A percentile compares a stretch with the other conserved stretches of the same genome.
phyloP scores from a whole-genome alignment of 2,888 invertebrate genomes.

The Gymnocheta viridis region DNA sequence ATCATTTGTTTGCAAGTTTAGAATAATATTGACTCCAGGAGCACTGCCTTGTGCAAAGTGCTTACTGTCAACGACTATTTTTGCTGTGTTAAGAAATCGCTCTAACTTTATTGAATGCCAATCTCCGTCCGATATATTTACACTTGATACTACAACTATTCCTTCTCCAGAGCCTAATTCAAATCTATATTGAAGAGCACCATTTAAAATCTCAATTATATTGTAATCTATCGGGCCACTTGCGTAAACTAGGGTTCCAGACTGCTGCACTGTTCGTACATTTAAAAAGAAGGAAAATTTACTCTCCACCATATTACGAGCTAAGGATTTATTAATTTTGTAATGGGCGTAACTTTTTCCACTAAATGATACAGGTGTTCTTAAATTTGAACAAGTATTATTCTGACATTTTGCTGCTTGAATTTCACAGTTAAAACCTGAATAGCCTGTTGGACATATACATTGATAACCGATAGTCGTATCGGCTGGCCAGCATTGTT shows the following conservation, averaged over 20 bases:
- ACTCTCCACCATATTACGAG: slow-evolving; percentile 89
- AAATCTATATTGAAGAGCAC: slow-evolving; percentile 93
- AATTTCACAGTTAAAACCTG: slow-evolving; percentile 86
- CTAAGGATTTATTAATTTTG: slow-evolving; percentile 85
- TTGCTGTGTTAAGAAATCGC: slow-evolving; percentile 90
- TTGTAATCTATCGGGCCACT: slow-evolving; percentile 95
- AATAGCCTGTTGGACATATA: slow-evolving; percentile 89
- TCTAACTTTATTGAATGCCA: slow-evolving; percentile 93
- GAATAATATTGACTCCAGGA: slow-evolving; percentile 90
- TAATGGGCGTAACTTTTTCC: slow-evolving; percentile 92
- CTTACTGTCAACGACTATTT: slow-evolving; percentile 89
- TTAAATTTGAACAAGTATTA: slow-evolving; percentile 87
- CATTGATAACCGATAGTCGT: slow-evolving; percentile 89
- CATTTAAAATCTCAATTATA: slow-evolving; percentile 92
- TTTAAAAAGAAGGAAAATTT: slow-evolving; percentile 90
- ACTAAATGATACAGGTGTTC: slow-evolving; percentile 89
- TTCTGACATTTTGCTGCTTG: slow-evolving; percentile 87
- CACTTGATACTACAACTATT: slow-evolving; percentile 88
- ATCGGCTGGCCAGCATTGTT: slow-evolving; percentile 89
- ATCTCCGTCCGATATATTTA: slow-evolving; percentile 91
- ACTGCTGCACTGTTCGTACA: slow-evolving; percentile 91
- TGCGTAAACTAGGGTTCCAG: slow-evolving; percentile 93
- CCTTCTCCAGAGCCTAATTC: slow-evolving; percentile 96
- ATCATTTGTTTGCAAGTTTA: slow-evolving; percentile 92
- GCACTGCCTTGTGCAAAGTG: slow-evolving; percentile 89